Evolutionary conservation across 2,888 invertebrate genomes (phyloP).

Genomic region (Operophtera brumata): DNA sequence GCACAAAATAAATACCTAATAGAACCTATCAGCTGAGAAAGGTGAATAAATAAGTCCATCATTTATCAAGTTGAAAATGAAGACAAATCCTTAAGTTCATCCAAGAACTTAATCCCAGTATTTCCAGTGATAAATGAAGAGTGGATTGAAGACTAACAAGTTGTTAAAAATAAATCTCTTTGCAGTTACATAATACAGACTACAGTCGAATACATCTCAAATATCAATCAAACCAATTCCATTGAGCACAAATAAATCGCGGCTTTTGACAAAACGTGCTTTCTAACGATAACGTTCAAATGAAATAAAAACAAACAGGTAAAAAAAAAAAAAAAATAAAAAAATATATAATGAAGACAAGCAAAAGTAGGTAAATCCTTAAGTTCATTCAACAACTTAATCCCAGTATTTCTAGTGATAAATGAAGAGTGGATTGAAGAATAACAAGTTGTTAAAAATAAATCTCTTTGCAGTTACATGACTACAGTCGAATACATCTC

Average conservation of each 20-base stretch:
- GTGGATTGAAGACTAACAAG: slow-evolving; percentile 13
- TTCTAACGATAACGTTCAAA: slow-evolving; percentile 81
- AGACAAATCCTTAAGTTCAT: not conserved
- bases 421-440: slow-evolving; percentile 22
- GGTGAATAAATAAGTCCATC: too few relatives aligned
- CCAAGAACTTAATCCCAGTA: slow-evolving; percentile 4
- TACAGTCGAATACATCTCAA: slow-evolving; percentile 10
- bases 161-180: slow-evolving; percentile 7
- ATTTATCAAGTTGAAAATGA: too few relatives aligned
- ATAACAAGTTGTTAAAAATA: slow-evolving; percentile 8
- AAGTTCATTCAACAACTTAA: slow-evolving; percentile 9
- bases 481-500: slow-evolving; percentile 2
- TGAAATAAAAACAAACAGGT: slow-evolving; percentile 76
- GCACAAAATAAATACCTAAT: too few relatives aligned
- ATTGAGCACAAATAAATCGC: slow-evolving; percentile 34
- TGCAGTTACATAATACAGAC: slow-evolving; percentile 2
- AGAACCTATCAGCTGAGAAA: too few relatives aligned
- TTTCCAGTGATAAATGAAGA: slow-evolving; percentile 24
- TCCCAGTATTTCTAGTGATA: slow-evolving; percentile 11
- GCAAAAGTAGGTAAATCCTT: not conserved
- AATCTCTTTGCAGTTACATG: slow-evolving; percentile 5
- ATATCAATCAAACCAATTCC: slow-evolving; percentile 11
- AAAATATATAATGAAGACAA: slow-evolving; percentile 4
- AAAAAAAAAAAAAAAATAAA: slow-evolving; percentile 34
- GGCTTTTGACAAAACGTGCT: slow-evolving; percentile 62